These are phyloP conservation scores for Catocala fraxini DNA, from an alignment of 2,888 invertebrate genomes.

Conservation along the genomic window DNA sequence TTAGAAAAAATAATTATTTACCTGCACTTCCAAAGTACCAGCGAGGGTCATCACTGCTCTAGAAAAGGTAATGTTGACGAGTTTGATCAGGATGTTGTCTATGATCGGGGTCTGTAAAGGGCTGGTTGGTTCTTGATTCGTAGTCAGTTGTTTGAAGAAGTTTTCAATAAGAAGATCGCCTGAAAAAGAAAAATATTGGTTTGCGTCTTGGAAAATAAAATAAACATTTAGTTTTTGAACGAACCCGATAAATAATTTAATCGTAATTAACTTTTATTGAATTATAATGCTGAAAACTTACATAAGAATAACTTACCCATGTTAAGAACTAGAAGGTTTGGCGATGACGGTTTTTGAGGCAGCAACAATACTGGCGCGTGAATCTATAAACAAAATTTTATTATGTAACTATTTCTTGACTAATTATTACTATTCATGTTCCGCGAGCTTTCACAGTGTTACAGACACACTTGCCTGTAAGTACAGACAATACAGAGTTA, in stretches of 20 bases:
- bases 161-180: conserved; percentile 94
- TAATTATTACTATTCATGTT: no score
- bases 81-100: conserved; percentile 91
- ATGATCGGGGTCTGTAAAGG: conserved; percentile 85
- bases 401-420: neutral
- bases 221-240: no score
- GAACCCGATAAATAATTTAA: no score
- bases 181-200: conserved; percentile 47
- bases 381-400: conserved; percentile 65
- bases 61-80: conserved; percentile 90
- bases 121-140: conserved; percentile 64
- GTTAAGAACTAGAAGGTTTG: conserved; percentile 92
- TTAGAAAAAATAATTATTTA: conserved; percentile 48
- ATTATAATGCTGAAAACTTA: no score
- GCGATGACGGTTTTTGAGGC: conserved; percentile 93
- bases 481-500: no score
- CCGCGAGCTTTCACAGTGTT: no score
- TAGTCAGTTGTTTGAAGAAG: conserved; percentile 89
- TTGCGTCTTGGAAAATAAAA: neutral
- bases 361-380: conserved; percentile 92
- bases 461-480: no score
- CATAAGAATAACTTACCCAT: conserved; percentile 82
- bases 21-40: conserved; percentile 91
- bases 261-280: no score
- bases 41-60: conserved; percentile 92